Base-by-base conservation (phyloP, 2,888 invertebrate genomes). In the Pachymerium ferrugineum region DNA sequence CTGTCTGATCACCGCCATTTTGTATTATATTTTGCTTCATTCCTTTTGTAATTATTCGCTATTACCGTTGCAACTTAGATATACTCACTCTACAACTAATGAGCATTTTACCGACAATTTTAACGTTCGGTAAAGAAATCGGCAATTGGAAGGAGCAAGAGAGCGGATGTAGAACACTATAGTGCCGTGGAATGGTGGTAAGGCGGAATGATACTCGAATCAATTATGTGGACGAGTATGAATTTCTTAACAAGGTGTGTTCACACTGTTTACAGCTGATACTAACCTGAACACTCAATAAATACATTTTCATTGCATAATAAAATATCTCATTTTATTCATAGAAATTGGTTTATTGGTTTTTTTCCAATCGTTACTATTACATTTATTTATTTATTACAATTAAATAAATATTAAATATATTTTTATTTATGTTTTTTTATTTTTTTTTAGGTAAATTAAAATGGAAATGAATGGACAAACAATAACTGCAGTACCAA, bases 1-100 rank as follows among this genome's bases (percentile, higher is more conserved):
- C 28, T 25, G 71, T 71, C 71, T 71, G 71, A 71, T 71, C 35
- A 71, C 71, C 71, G 71, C 71, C 71, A 71, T 71, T 71, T 71
- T 71, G 71, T 33, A 25, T 31, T 22, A 71, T 33, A 38, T 71
- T 71, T 38, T 25, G 62, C 62, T n/a, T 28, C 62, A 62, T 62
- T 62, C 62, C 62, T 22, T 62, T 28, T n/a, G 28, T 62, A 62
- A 62, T 62, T 62, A n/a, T 62, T 25, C 22, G 12, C 62, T 62
- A 25, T 28, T 28, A 28, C 62, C 25, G 28, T 62, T n/a, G 10
- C 22, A 28, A 28, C 14, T 25, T 28, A 28, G 25, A 62, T 1
- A 8, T 25, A 14, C 25, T 12, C 1, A 12, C n/a, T 62, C 25
- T 28, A 62, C 8, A 62, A 62, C 14, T 62, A 62, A 25, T 62